Conservation (phyloP, 2,888 invertebrate genomes). For the Sinopyrophorus schimmeli region DNA sequence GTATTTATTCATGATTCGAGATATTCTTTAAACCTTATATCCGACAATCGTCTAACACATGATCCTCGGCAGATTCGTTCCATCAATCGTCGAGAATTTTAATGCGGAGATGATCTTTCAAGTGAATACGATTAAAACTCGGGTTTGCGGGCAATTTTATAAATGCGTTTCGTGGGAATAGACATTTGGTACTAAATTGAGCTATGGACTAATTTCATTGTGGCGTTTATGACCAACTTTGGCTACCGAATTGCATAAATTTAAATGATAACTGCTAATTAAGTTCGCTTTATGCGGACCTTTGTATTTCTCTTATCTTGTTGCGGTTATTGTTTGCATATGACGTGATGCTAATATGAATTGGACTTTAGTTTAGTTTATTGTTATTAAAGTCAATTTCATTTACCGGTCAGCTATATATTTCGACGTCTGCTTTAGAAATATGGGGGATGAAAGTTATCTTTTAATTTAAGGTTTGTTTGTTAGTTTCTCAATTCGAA, state of each 20-base stretch:
- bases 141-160: conserved; percentile 8
- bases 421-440: background rate
- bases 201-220: conserved; percentile 24
- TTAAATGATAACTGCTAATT: conserved; percentile 30
- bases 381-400: conserved; percentile 9
- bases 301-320: conserved; percentile 26
- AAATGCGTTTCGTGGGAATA: conserved; percentile 19
- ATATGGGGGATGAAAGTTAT: too few species aligned
- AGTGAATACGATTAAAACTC: conserved; percentile 10
- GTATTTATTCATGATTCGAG: conserved; percentile 7
- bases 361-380: conserved; percentile 22
- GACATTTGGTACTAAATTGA: conserved; percentile 20
- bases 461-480: too few species aligned
- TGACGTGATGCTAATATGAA: conserved; percentile 24
- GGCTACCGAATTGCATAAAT: conserved; percentile 27
- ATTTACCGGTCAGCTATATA: background rate
- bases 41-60: conserved; percentile 9
- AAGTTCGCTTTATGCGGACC: conserved; percentile 22
- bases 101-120: conserved; percentile 9
- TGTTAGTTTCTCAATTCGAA: too few species aligned
- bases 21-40: conserved; percentile 11
- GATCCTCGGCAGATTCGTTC: conserved; percentile 9
- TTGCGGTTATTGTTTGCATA: conserved; percentile 24
- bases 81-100: conserved; percentile 14
- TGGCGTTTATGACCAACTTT: conserved; percentile 25